Evolutionary conservation across 2,888 invertebrate genomes (phyloP), one percentile per base, ranked within the genome.

Genomic region (Tachystola acroxantha): DNA sequence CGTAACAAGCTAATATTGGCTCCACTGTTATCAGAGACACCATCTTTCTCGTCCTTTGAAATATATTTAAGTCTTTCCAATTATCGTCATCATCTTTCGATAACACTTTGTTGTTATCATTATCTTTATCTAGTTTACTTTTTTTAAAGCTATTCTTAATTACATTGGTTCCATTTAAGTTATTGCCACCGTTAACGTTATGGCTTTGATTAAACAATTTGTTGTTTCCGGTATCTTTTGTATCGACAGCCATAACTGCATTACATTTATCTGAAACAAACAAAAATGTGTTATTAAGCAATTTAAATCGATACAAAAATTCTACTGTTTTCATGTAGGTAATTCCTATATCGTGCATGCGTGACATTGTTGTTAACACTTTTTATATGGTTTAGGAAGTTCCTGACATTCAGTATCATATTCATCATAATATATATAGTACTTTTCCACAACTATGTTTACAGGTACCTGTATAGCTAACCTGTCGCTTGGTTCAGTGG

Each of bases 1-100:
- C 92, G 64, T 92, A 93, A 56, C 92, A 92, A 1, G 92, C 93
- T 39, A 93, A 68, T 86, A 93, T 91, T 0, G 93, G 93, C 59
- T 93, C 93, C 3, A 93, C 93, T 6, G 93, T 93, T 48, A 93
- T 92, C 55, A 92, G 89, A 22, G 89, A 88, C 32, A 88, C 77
- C 57, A 93, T 75, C 45, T 88, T 88, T 46, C 70, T 77, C 41
- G 84, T 82, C 62, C 90, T 91, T 60, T 91, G 84, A 27, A 76
- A 73, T 45, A 89, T 62, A 32, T 79, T 84, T 78, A 91, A 80
- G 11, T 82, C 74, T 46, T 79, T 76, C 85, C 89, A 87, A 34
- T 68, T 63, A 10, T 69, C 66, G 37, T 57, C 62, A 46, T 66
- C 67, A 9, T 46, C 46, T 36, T 64, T 63, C 24, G 46, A 50